Conservation (phyloP, 2,797 vertebrate species). For the Dendrocincla tyrannina region DNA sequence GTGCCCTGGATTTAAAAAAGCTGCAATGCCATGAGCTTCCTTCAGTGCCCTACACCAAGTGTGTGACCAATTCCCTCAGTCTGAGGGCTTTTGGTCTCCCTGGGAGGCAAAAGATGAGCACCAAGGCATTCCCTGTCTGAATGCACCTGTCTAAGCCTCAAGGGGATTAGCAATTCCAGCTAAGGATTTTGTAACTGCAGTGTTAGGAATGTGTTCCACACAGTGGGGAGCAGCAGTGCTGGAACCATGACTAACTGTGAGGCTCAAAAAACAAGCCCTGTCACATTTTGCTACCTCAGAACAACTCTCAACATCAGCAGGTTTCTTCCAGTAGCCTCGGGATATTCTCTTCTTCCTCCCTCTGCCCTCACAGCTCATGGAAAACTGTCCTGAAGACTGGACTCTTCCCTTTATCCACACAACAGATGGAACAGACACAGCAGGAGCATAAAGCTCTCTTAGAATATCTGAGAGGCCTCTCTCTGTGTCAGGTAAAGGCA, state of each 20-base stretch:
- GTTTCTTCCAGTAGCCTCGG: neutral
- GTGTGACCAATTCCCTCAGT: neutral
- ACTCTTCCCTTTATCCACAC: neutral
- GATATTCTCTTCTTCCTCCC: neutral
- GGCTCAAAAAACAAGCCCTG: neutral
- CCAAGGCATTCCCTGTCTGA: neutral
- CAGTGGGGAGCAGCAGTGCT: neutral
- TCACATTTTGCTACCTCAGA: neutral
- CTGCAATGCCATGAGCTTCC: neutral
- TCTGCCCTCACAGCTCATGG: neutral
- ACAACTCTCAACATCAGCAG: neutral
- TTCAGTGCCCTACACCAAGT: neutral
- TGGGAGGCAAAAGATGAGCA: neutral
- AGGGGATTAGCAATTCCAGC: neutral
- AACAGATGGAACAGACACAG: neutral
- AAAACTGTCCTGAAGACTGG: neutral
- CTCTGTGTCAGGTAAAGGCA: neutral
- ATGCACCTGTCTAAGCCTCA: neutral
- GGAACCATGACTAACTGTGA: neutral
- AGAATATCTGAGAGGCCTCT: neutral
- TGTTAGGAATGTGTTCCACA: neutral
- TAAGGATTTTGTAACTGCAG: neutral
- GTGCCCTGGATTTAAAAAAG: neutral
- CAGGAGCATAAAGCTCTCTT: neutral
- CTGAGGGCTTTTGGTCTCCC: neutral